Evolutionary conservation across 2,113 vertebrate genomes (phyloP), one percentile per base, ranked within the genome.

Genomic region (Enhydra lutris): DNA sequence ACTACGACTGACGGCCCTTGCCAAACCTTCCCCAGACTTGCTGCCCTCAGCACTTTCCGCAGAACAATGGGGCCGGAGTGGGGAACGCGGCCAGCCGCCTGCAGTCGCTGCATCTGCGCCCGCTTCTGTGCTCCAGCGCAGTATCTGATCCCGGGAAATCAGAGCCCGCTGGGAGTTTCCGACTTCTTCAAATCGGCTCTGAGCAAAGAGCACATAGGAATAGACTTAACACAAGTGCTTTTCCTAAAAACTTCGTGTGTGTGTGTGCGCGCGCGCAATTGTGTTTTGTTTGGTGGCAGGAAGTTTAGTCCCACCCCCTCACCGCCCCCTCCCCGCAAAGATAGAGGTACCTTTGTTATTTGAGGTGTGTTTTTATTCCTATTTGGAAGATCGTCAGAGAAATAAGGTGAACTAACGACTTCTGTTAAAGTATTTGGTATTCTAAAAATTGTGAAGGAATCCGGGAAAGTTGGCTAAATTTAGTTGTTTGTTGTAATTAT

Each of bases 31-130:
- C 79, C 96, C 98, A 98, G 98, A 99, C 98, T 98, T 99, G 99
- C 99, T 98, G 98, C 91, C 98, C 98, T 99, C 99, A 99, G 99
- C 99, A 99, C 98, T 98, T 99, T 98, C 94, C 97, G 97, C 94
- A 97, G 98, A 99, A 99, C 99, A 99, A 99, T 99, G 98, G 99
- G 98, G 98, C 97, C 96, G 97, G 97, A 97, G 97, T 97, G 82
- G 98, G 97, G 98, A 98, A 94, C 55, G 36, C 93, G 95, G 98
- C 98, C 98, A 98, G 94, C 96, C 83, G 96, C 97, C 95, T 97
- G 97, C 97, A 98, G 73, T 97, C 97, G 91, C 97, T 91, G 96
- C 98, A 84, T 94, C 82, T 73, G 89, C 95, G 85, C 96, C 87
- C 31, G 71, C 94, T 92, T 76, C 92, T 71, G 74, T 79, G 94